Base-by-base conservation (phyloP, 2,113 vertebrate species). In the Ammospiza caudacuta region DNA sequence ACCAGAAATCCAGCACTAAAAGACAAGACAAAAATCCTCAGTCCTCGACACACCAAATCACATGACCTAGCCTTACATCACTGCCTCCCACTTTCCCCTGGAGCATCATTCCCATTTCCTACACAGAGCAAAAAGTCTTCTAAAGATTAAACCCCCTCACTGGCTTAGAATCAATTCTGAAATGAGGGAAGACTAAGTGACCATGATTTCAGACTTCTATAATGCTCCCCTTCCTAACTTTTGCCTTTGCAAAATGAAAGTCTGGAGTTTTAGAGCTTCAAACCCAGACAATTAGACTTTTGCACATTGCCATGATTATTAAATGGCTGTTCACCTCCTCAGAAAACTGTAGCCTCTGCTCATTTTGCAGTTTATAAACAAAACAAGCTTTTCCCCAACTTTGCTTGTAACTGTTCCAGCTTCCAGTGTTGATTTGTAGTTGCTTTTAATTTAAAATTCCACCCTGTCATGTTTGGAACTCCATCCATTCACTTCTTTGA, bases 361-460 rank as follows among this genome's bases (percentile, higher is more conserved):
- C 31, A 69, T 86, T 92, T 80, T 96, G 39, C 76, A 67, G 52
- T 85, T 97, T 83, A 92, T 81, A 95, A 96, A 96, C 86, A 96
- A 95, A 21, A 43, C 5, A 64, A 96, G 59, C 47, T n/a, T 91
- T 70, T 73, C 79, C 59, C 9, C 8, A 73, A 13, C 37, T 6
- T 87, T 68, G 17, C 49, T 83, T 39, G 15, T 57, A 41, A 70
- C 54, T 17, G 7, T 61, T 89, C 68, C 31, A 16, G 75, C 37
- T 95, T 95, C 54, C 72, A 68, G 28, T 18, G 70, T 86, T 80
- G 70, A 93, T 95, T 86, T 91, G 76, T 33, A 80, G 57, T n/a
- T 81, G 78, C 68, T 94, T 94, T 94, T 95, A 97, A 79, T 94
- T 97, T 97, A 96, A 98, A 96, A 97, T 96, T 94, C 94, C 59